Evolutionary conservation across 1,140 invertebrate genomes (phyloP).

Genomic region (Listronotus bonariensis): DNA sequence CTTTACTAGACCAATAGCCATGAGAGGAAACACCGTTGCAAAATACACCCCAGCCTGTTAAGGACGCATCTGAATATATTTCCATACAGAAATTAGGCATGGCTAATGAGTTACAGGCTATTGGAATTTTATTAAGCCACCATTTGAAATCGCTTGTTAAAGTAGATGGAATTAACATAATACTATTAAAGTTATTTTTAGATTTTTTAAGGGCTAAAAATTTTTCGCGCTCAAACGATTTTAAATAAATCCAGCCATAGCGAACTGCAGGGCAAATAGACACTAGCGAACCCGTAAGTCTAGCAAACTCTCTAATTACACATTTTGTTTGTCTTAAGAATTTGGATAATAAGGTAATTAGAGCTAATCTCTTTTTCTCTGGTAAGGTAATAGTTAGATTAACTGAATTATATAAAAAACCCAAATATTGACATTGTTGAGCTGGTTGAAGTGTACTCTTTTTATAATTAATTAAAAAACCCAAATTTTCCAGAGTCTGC

Average conservation of each 20-base stretch:
- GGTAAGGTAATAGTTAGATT: slow-evolving; percentile 1
- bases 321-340: background rate
- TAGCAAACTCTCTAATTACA: slow-evolving; percentile 11
- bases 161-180: slow-evolving; percentile 1
- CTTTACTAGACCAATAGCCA: slow-evolving; percentile 3
- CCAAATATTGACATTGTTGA: slow-evolving; percentile 6
- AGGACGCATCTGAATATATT: slow-evolving; percentile 20
- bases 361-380: background rate
- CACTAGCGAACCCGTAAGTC: slow-evolving; percentile 6
- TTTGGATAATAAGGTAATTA: background rate
- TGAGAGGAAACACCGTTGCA: slow-evolving; percentile 7
- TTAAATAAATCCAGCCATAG: slow-evolving; percentile 14
- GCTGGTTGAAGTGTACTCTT: slow-evolving; percentile 8
- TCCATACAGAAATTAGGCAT: background rate
- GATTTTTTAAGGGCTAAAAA: slow-evolving; percentile 6
- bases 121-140: slow-evolving; percentile 2
- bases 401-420: slow-evolving; percentile 7
- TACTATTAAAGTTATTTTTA: slow-evolving; percentile 2
- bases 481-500: slow-evolving; percentile 3
- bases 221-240: slow-evolving; percentile 7
- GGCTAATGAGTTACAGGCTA: background rate
- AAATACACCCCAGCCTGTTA: slow-evolving; percentile 17
- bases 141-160: slow-evolving; percentile 5
- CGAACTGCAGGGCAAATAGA: slow-evolving; percentile 11
- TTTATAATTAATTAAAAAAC: slow-evolving; percentile 13